Conservation (phyloP, 2,113 vertebrate genomes). For the Tragelaphus scriptus region DNA sequence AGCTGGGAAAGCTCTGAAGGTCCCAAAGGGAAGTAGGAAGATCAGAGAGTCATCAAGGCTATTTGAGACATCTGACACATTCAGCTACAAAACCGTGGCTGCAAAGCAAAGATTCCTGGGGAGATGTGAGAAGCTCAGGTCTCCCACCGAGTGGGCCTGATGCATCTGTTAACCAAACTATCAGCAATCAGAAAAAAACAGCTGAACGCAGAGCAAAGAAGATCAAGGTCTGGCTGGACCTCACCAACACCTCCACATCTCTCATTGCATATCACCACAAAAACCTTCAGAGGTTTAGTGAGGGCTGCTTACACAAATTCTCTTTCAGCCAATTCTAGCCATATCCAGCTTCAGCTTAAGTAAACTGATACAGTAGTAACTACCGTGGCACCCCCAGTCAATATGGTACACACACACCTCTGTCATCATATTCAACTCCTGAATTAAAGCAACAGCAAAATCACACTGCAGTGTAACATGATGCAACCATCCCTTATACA, state of each 20-base stretch:
- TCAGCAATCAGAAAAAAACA: background rate
- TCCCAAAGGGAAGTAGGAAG: background rate
- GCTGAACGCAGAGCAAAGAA: background rate
- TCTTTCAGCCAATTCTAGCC: background rate
- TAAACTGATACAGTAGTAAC: background rate
- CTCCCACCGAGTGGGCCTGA: background rate
- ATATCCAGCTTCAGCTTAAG: background rate
- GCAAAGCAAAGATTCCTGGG: background rate
- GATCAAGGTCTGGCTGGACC: background rate
- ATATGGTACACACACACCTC: background rate
- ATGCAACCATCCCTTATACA: background rate
- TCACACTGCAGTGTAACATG: background rate
- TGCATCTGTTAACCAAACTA: background rate
- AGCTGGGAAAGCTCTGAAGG: background rate
- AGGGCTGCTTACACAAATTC: background rate
- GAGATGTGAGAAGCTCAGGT: background rate
- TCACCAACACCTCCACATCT: background rate
- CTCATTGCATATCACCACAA: background rate
- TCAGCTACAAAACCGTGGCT: background rate
- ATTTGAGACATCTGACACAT: background rate
- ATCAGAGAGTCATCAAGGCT: background rate
- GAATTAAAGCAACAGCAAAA: slow-evolving; percentile 2
- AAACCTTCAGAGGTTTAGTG: background rate
- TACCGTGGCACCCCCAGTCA: background rate
- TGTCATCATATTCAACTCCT: background rate